Evolutionary conservation across 2,888 invertebrate species (phyloP).

Genomic region (Pammene aurita): DNA sequence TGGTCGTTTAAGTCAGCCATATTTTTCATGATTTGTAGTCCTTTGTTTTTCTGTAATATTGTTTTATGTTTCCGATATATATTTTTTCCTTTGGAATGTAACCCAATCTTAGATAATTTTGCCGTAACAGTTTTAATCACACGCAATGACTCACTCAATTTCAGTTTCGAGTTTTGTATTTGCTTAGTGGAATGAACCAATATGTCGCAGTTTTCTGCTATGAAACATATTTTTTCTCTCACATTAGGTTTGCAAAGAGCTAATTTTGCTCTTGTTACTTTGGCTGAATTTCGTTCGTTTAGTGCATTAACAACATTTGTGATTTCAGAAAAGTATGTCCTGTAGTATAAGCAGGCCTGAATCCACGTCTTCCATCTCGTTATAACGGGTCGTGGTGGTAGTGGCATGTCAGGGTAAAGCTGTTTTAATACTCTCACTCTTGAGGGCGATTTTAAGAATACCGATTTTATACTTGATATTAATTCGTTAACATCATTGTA

Average conservation of each 20-base stretch:
- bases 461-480: slow-evolving; percentile 14
- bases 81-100: slow-evolving; percentile 11
- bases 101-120: slow-evolving; percentile 17
- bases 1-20: slow-evolving; percentile 17
- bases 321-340: too few relatives aligned
- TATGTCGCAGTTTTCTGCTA: too few relatives aligned
- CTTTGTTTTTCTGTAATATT: too few relatives aligned
- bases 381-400: slow-evolving; percentile 5
- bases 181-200: too few relatives aligned
- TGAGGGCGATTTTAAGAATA: too few relatives aligned
- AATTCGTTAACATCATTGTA: slow-evolving; percentile 14
- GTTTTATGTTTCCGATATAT: too few relatives aligned
- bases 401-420: slow-evolving; percentile 15
- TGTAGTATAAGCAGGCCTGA: too few relatives aligned
- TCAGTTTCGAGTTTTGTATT: slow-evolving; percentile 5
- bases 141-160: slow-evolving; percentile 7
- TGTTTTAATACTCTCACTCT: slow-evolving; percentile 4
- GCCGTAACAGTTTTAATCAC: slow-evolving; percentile 17
- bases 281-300: too few relatives aligned
- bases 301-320: background rate
- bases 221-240: too few relatives aligned
- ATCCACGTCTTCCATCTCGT: slow-evolving; percentile 1
- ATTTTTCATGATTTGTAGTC: slow-evolving; percentile 21
- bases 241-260: too few relatives aligned
- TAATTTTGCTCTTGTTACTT: background rate